A percentile compares a stretch with the other conserved stretches of the same genome.
These are phyloP conservation scores for Lytechinus variegatus DNA, from an alignment of 35 echinoderm and acorn worm genomes.

Conservation along the genomic window DNA sequence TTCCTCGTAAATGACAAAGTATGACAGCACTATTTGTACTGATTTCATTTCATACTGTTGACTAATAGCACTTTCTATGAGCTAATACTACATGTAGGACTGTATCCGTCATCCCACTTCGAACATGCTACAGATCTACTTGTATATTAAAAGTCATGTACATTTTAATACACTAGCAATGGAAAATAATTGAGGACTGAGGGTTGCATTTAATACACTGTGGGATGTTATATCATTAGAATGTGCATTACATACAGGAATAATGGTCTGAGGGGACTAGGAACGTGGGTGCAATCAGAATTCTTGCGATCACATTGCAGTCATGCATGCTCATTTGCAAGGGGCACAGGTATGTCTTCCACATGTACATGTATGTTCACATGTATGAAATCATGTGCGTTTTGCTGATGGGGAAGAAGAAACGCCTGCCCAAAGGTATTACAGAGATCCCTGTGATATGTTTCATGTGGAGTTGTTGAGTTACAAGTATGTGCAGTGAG, in stretches of 20 bases:
- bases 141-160: too few relatives aligned
- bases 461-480: background rate
- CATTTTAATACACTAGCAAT: too few relatives aligned
- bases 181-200: too few relatives aligned
- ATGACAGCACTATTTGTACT: too few relatives aligned
- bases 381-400: background rate
- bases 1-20: too few relatives aligned
- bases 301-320: constrained; percentile 1
- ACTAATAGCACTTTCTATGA: too few relatives aligned
- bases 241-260: background rate
- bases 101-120: too few relatives aligned
- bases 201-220: too few relatives aligned
- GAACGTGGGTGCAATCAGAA: background rate
- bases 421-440: background rate
- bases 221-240: too few relatives aligned
- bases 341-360: background rate
- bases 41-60: too few relatives aligned
- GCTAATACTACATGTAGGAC: too few relatives aligned
- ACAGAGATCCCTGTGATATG: background rate
- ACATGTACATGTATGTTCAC: background rate
- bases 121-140: too few relatives aligned
- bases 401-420: background rate
- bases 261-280: background rate
- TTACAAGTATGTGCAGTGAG: background rate
- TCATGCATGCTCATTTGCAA: constrained; percentile 17